Conservation (phyloP, 2,797 vertebrate species). For the Lycodopsis pacificus region DNA sequence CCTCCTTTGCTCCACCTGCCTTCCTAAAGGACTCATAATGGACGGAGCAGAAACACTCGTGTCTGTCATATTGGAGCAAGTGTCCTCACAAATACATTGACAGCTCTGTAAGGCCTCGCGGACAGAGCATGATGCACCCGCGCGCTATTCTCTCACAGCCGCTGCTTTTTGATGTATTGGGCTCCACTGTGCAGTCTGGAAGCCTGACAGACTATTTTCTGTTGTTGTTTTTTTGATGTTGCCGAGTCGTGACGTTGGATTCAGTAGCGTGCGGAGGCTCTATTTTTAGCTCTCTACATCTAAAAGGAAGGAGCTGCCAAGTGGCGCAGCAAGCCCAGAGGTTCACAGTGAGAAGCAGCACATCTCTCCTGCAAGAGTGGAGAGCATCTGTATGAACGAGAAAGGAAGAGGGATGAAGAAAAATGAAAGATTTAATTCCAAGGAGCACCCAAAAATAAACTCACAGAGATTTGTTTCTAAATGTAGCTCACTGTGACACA, state of each 20-base stretch:
- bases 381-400: background rate
- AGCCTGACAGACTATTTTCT: constrained; percentile 13
- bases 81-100: background rate
- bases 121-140: background rate
- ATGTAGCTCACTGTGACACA: background rate
- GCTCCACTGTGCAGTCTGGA: constrained; percentile 20
- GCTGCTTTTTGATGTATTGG: background rate
- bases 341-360: constrained; percentile 26
- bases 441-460: background rate
- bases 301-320: constrained; percentile 33
- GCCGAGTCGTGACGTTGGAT: constrained; percentile 8
- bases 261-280: background rate
- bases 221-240: background rate
- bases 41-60: constrained; percentile 9
- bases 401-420: background rate
- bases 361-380: background rate
- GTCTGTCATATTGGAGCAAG: background rate
- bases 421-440: background rate
- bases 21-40: constrained; percentile 8
- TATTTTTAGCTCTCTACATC: constrained; percentile 63
- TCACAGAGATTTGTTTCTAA: background rate
- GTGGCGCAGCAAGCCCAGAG: constrained; percentile 5
- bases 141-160: background rate
- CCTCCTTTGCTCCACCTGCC: background rate
- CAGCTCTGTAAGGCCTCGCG: background rate